These are phyloP conservation scores for Platyrinchus mystaceus DNA, from an alignment of 2,797 vertebrate species.

Conservation along the genomic window DNA sequence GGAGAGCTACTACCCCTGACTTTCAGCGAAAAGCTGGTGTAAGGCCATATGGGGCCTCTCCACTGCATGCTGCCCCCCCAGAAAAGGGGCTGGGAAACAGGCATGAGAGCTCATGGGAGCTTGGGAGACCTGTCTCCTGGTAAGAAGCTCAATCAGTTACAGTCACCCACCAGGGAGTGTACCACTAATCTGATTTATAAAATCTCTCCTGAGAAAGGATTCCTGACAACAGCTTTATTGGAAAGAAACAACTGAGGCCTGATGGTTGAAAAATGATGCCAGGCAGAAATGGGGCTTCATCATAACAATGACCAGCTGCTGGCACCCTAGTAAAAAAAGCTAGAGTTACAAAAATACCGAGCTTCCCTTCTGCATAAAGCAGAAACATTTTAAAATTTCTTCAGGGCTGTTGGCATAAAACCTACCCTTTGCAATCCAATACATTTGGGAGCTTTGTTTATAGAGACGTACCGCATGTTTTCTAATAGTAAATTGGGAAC, in stretches of 20 bases:
- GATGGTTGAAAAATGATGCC: neutral
- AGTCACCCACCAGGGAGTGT: neutral
- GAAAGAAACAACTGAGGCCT: neutral
- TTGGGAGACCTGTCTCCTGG: neutral
- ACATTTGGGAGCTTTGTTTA: neutral
- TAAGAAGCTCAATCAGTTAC: neutral
- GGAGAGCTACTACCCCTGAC: neutral
- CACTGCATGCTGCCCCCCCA: fast-evolving
- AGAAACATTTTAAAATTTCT: neutral
- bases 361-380: neutral
- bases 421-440: neutral
- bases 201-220: neutral
- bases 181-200: neutral
- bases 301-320: neutral
- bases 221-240: neutral
- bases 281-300: neutral
- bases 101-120: neutral
- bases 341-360: neutral
- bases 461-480: neutral
- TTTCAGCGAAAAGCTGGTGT: neutral
- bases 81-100: neutral
- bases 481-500: neutral
- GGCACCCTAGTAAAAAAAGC: neutral
- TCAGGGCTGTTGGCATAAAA: neutral
- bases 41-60: fast-evolving